Base-by-base conservation (phyloP, 1,140 invertebrate species). In the Aphaenogaster rudis region DNA sequence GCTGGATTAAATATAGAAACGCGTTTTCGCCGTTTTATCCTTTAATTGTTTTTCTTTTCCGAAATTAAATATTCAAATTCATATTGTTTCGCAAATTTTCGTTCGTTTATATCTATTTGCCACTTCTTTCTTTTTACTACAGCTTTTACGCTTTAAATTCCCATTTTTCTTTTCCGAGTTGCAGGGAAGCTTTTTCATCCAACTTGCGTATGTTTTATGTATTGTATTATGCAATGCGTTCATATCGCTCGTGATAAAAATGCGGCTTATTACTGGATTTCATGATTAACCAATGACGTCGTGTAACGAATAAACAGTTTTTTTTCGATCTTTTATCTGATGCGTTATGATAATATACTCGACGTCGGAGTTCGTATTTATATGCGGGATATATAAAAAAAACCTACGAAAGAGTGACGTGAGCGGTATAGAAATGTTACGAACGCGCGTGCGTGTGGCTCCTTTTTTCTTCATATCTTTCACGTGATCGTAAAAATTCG, bases 401-500 rank as follows among this genome's bases (percentile, higher is more conserved):
- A 48, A 54, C 17, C 42, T 63, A 63, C 64, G 42, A 39, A 59
- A 72, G 45, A 15, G 17, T 82, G 80, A 84, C 80, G 80, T 84
- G 80, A 74, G 69, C 17, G 54, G 54, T 82, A 59, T 82, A 61
- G 67, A 82, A 76, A 84, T 74, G 28, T 59, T 17, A 59, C 6
- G 11, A 54, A 71, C 17, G 39, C 50, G 52, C 50, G 21, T 8
- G 69, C 42, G 52, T 80, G 57, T 45, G 57, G 15, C 21, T 8
- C 39, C 67, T 42, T 61, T 61, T 59, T 63, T 74, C 9, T 48
- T 71, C 28, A 9, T 50, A 48, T 39, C 11, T 42, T 36, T 7
- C 17, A 39, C 17, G 42, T 8, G 36, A 80, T 54, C 28, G 15
- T 50, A 50, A 21, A 76, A 74, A 42, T 61, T 57, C 3, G 28